These are phyloP conservation scores for Dynastes tityus DNA, from an alignment of 2,888 invertebrate species.

Conservation along the genomic window DNA sequence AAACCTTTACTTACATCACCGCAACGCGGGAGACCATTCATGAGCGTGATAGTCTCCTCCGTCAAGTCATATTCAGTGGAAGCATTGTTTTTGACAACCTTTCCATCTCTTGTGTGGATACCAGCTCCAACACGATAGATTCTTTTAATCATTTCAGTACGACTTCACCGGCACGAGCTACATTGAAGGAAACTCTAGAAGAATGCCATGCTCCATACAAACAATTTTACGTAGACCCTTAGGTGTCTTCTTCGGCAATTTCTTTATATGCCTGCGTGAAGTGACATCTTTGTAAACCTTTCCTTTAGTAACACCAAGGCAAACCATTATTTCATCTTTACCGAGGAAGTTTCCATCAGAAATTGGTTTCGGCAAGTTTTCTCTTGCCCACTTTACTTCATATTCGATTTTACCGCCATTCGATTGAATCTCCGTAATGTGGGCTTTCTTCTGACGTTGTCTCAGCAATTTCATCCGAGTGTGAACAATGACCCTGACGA, in stretches of 20 bases:
- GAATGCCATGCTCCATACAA: slow-evolving; percentile 99
- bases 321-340: slow-evolving; percentile 99
- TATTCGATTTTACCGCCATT: slow-evolving; percentile 97
- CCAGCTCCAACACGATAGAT: slow-evolving; percentile 96
- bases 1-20: slow-evolving; percentile 99
- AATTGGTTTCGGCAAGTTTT: slow-evolving; percentile 96
- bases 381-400: slow-evolving; percentile 97
- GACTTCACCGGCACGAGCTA: slow-evolving; percentile 99
- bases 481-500: slow-evolving; percentile 96
- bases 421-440: slow-evolving; percentile 99
- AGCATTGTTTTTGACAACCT: slow-evolving; percentile 96
- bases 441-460: slow-evolving; percentile 99
- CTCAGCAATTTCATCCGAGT: slow-evolving; percentile 99
- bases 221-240: slow-evolving; percentile 99
- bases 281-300: slow-evolving; percentile 99
- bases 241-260: slow-evolving; percentile 99
- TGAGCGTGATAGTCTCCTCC: slow-evolving; percentile 97
- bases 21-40: slow-evolving; percentile 99
- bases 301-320: slow-evolving; percentile 99
- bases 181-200: slow-evolving; percentile 98
- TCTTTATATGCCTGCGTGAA: slow-evolving; percentile 99
- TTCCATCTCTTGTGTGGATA: slow-evolving; percentile 88
- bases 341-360: slow-evolving; percentile 92
- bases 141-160: slow-evolving; percentile 99
- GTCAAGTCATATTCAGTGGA: slow-evolving; percentile 97